These are phyloP conservation scores for Poliocrania exsul DNA, from an alignment of 2,797 vertebrate genomes.

Conservation along the genomic window DNA sequence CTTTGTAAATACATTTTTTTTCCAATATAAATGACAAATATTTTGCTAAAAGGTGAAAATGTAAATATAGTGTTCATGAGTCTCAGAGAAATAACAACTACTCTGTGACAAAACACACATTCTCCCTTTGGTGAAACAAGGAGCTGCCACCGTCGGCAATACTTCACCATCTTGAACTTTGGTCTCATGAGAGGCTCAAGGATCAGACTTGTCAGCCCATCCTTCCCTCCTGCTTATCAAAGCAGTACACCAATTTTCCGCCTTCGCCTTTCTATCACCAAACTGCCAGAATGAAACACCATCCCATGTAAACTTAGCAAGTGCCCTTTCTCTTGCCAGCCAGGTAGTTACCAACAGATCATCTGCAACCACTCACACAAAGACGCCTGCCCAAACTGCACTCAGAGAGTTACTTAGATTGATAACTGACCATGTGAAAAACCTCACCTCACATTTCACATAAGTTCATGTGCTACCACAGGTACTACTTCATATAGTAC, in stretches of 20 bases:
- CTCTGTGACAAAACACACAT: background rate
- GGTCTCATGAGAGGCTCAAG: background rate
- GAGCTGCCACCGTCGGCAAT: background rate
- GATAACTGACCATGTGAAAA: background rate
- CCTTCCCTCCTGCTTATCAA: background rate
- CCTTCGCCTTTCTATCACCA: background rate
- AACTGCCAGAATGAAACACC: background rate
- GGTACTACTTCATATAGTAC: background rate
- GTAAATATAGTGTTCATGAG: background rate
- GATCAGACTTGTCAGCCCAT: background rate
- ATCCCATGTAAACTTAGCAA: background rate
- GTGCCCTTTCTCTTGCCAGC: background rate
- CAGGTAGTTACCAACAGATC: background rate
- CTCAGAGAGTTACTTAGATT: background rate
- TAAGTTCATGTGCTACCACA: background rate
- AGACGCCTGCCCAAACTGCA: rapidly evolving
- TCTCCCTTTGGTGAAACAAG: background rate
- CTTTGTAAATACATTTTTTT: background rate
- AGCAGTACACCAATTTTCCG: background rate
- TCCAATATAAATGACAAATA: background rate
- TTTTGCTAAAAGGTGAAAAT: background rate
- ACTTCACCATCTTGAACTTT: background rate
- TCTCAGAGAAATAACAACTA: background rate
- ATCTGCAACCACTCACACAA: background rate
- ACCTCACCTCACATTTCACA: background rate